Evolutionary conservation across 2,113 vertebrate species (phyloP).

Genomic region (Cebidichthys violaceus): DNA sequence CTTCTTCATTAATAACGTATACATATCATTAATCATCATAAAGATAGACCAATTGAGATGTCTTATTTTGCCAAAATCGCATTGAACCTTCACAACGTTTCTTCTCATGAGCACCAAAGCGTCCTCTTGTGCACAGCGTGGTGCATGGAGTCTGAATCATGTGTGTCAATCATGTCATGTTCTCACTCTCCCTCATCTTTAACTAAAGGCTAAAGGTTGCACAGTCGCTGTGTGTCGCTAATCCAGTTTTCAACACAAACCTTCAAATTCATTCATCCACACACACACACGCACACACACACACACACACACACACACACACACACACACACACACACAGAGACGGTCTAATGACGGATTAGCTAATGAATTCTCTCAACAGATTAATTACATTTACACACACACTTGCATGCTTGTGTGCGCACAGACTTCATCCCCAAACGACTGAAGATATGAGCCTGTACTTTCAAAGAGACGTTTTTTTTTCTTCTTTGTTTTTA

Average conservation of each 20-base stretch:
- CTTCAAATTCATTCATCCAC: constrained; percentile 42
- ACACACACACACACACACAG: constrained; percentile 21
- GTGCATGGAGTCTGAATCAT: constrained; percentile 8
- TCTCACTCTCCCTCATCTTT: constrained; percentile 1
- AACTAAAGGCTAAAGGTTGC: constrained; percentile 22
- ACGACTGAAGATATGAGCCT: constrained; percentile 69
- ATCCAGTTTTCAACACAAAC: constrained; percentile 47
- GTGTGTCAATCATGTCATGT: constrained; percentile 24
- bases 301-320: constrained; percentile 23
- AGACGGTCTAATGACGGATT: constrained; percentile 73
- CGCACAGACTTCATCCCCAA: constrained; percentile 61
- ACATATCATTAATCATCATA: neutral
- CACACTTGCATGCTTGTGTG: constrained; percentile 24
- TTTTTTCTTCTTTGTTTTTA: constrained; percentile 2
- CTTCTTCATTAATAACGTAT: neutral
- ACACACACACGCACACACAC: constrained; percentile 13
- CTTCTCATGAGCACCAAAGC: too few relatives aligned
- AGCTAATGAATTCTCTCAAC: constrained; percentile 79
- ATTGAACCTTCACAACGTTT: neutral
- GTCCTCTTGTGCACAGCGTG: neutral
- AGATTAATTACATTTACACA: constrained; percentile 77
- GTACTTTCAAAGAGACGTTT: constrained; percentile 64
- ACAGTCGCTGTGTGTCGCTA: constrained; percentile 13
- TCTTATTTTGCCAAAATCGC: neutral
- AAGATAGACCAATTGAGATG: neutral